Evolutionary conservation across 1,140 invertebrate genomes (phyloP), one percentile per base, ranked within the genome.

Genomic region (Eriocheir sinensis): DNA sequence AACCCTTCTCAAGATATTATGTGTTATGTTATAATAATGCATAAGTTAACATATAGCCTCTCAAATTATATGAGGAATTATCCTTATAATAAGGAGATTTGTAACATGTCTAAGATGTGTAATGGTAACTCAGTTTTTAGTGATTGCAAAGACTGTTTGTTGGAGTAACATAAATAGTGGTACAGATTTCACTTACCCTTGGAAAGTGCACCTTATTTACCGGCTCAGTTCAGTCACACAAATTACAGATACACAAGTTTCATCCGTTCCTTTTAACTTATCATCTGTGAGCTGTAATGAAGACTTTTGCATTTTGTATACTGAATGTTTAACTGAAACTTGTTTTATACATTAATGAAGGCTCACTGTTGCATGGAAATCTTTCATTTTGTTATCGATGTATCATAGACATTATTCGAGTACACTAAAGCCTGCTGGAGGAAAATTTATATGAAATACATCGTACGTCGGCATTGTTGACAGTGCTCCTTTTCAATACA

Each of bases 1-100:
- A 41, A 53, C 80, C n/a, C 36, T 93, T 27, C 72, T n/a, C 36
- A 91, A 41, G 36, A 83, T 83, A 93, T 89, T 89, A 93, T 93
- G 91, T 93, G 80, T 93, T 93, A 93, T 93, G 91, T 93, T 93
- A 34, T 93, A 93, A 93, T 93, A 93, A 93, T 93, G 91, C 91
- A 93, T 93, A 93, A 86, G 81, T 36, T 93, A 53, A 40, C 34
- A 91, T 41, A 40, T 41, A 44, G 40, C 88, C 40, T 48, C 88
- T 89, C 88, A 44, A 41, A 41, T 44, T 89, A 44, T 41, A 89
- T 44, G 41, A 32, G 88, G 90, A 79, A 72, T 44, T 27, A 79
- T 93, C 60, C 21, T 92, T 83, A 92, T 80, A 92, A 41, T 48
- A 85, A 92, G 91, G 91, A 80, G 79, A 79, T 83, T 41, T 92